phyloP scores from a whole-genome alignment of 2,797 vertebrate genomes.

The Schizopygopsis pylzovi region DNA sequence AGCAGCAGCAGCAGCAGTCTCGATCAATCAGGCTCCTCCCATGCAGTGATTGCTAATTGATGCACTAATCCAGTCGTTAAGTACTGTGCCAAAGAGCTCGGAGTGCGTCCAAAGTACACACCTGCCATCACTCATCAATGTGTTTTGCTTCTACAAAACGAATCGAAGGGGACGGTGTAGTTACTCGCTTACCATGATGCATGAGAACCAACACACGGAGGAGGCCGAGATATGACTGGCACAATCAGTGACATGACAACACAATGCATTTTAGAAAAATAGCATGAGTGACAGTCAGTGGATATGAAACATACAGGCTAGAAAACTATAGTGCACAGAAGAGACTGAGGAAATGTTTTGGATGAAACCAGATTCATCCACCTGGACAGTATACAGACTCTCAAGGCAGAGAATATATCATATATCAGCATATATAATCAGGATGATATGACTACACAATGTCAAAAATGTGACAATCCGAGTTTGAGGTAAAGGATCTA shows the following conservation, averaged over 20 bases:
- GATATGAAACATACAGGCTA: background rate
- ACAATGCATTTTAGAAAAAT: background rate
- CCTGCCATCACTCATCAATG: conserved; percentile 68
- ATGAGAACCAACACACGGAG: conserved; percentile 1
- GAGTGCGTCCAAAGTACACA: conserved; percentile 79
- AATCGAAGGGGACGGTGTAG: conserved; percentile 57
- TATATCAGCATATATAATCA: background rate
- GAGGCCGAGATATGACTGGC: background rate
- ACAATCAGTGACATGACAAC: background rate
- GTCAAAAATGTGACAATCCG: background rate
- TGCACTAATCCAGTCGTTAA: conserved; percentile 82
- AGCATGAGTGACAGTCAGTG: background rate
- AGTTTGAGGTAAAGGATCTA: conserved; percentile 2
- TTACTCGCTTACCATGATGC: conserved; percentile 29
- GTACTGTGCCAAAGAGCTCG: conserved; percentile 70
- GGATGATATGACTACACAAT: background rate
- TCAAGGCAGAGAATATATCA: background rate
- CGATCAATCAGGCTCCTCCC: conserved; percentile 74
- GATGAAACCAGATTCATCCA: background rate
- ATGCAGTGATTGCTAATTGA: conserved; percentile 79
- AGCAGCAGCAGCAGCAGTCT: conserved; percentile 56
- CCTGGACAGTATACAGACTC: background rate
- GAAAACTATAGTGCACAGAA: background rate
- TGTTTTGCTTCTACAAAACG: conserved; percentile 69
- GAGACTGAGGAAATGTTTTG: background rate